Base-by-base conservation (phyloP, 2,888 invertebrate genomes). In the Prosapia bicincta region DNA sequence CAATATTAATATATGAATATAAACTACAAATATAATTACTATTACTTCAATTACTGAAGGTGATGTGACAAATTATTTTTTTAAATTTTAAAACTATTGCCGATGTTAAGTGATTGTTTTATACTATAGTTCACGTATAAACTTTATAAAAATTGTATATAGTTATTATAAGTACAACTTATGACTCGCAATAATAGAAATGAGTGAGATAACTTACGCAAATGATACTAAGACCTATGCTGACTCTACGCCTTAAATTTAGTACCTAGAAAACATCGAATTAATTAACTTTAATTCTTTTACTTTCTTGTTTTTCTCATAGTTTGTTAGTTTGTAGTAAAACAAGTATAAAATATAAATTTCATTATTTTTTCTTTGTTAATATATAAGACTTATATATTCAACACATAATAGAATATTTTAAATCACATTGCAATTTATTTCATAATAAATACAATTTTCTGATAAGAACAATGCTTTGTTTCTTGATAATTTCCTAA, bases 211-310 rank as follows among this genome's bases (percentile, higher is more conserved):
- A 38, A 54, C 54, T 54, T 54, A 69, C 69, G 74, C 74, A 74
- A 74, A 69, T 74, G 69, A 69, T 65, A 20, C 30, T 74, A 74
- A 74, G 74, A 69, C 74, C 69, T 69, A 54, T 69, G 74, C 74
- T 74, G 69, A 74, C 69, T 69, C 74, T 74, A 74, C 69, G 74
- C 74, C 74, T 74, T 74, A 74, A 74, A 74, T 74, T 74, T 74
- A 74, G 74, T 74, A 74, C 74, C 38, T 74, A 74, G 74, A 71
- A n/a, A 13, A 74, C 74, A 74, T 74, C 74, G 74, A 74, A 74
- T 69, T 65, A 74, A 65, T 3, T 10, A 38, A 26, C 28, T 66
- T 69, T 26, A 65, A 68, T 74, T 69, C 69, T 65, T 74, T 73
- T 69, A 65, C 68, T 20, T 65, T 43, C 66, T 25, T 68, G 23